phyloP scores from a whole-genome alignment of 2,888 invertebrate species.

The Heteromyza rotundicornis region DNA sequence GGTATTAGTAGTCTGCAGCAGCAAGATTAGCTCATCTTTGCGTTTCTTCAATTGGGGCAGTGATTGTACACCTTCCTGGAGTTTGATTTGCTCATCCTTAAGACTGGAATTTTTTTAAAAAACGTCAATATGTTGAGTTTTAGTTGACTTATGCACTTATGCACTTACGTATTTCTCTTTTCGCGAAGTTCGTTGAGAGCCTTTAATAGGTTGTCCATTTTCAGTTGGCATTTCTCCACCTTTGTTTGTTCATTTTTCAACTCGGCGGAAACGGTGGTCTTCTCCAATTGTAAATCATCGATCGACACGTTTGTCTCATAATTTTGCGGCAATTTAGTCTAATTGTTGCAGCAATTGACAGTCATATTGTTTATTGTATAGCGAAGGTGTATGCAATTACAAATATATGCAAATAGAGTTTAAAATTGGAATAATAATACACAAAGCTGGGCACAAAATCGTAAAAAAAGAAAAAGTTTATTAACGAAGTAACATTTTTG shows the following conservation, averaged over 20 bases:
- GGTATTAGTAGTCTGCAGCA: slow-evolving; percentile 55
- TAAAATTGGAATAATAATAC: too few relatives aligned
- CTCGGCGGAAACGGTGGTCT: slow-evolving; percentile 64
- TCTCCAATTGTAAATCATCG: slow-evolving; percentile 64
- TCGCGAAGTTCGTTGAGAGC: slow-evolving; percentile 56
- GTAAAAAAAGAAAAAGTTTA: too few relatives aligned
- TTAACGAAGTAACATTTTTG: too few relatives aligned
- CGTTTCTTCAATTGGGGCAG: slow-evolving; percentile 58
- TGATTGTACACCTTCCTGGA: slow-evolving; percentile 68
- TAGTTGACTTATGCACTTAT: neutral
- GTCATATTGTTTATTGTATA: neutral
- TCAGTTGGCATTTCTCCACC: too few relatives aligned
- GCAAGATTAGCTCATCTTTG: slow-evolving; percentile 41
- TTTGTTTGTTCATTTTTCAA: slow-evolving; percentile 62
- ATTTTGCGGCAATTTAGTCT: slow-evolving; percentile 62
- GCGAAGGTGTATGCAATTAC: neutral
- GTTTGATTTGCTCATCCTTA: slow-evolving; percentile 73
- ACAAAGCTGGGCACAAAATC: too few relatives aligned
- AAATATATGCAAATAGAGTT: too few relatives aligned
- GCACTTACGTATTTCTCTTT: slow-evolving; percentile 48
- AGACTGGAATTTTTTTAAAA: too few relatives aligned
- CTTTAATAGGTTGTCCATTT: too few relatives aligned
- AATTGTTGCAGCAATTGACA: neutral
- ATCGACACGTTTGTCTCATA: slow-evolving; percentile 49
- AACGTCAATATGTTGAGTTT: neutral